phyloP scores from a whole-genome alignment of 2,113 vertebrate species.

The Hydropotes inermis region DNA sequence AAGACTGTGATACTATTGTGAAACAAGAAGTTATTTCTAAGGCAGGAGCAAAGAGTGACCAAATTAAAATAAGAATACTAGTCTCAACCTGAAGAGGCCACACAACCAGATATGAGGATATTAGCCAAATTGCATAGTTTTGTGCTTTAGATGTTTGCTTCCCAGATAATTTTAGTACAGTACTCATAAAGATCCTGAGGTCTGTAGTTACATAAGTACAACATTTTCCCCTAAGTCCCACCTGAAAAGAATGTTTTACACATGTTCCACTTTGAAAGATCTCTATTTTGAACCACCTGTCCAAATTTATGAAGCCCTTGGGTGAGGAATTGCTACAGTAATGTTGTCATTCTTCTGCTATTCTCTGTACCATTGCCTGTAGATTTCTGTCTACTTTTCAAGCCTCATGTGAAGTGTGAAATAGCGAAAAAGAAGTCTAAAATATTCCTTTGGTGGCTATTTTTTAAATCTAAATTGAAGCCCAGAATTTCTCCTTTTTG shows the following conservation, averaged over 20 bases:
- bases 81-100: neutral
- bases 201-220: neutral
- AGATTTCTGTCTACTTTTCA: neutral
- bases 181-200: neutral
- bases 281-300: neutral
- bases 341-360: neutral
- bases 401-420: neutral
- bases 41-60: neutral
- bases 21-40: neutral
- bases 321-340: neutral
- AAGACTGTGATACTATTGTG: neutral
- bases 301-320: neutral
- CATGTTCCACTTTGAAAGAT: neutral
- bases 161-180: neutral
- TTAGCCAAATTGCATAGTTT: neutral
- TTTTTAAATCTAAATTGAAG: constrained; percentile 31
- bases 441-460: neutral
- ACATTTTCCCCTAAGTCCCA: neutral
- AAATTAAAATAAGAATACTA: neutral
- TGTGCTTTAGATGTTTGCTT: neutral
- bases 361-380: neutral
- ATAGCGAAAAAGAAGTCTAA: neutral
- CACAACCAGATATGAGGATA: neutral
- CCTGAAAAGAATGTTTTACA: neutral
- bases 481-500: neutral